These are phyloP conservation scores for Acrocephalus arundinaceus DNA, from an alignment of 2,113 vertebrate species.

Conservation along the genomic window DNA sequence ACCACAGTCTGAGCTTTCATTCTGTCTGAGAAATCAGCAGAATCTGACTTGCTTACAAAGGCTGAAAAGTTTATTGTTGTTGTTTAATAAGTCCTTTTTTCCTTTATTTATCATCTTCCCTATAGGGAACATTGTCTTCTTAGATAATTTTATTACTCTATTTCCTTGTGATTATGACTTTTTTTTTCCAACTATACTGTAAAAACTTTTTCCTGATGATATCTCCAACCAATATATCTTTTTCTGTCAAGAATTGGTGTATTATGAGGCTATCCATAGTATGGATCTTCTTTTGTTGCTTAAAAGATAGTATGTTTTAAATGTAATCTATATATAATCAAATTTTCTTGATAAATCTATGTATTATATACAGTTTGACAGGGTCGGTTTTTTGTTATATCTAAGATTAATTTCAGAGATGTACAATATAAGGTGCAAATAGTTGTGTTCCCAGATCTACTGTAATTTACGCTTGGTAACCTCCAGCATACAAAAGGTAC, in stretches of 20 bases:
- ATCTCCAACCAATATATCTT: background rate
- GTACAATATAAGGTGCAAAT: background rate
- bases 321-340: background rate
- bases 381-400: background rate
- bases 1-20: background rate
- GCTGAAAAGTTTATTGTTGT: background rate
- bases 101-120: background rate
- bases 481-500: background rate
- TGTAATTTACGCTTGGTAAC: background rate
- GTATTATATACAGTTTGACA: background rate
- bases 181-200: background rate
- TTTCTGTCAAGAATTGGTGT: background rate
- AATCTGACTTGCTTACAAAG: background rate
- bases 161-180: background rate
- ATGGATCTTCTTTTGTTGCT: background rate
- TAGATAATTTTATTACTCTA: background rate
- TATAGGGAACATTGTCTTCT: background rate
- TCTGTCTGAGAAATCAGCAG: background rate
- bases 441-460: background rate
- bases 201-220: background rate
- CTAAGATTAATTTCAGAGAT: background rate
- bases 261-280: background rate
- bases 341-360: background rate
- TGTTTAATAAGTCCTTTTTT: background rate
- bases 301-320: background rate